phyloP scores from a whole-genome alignment of 2,888 invertebrate genomes.

The Neocrepidodera transversa region DNA sequence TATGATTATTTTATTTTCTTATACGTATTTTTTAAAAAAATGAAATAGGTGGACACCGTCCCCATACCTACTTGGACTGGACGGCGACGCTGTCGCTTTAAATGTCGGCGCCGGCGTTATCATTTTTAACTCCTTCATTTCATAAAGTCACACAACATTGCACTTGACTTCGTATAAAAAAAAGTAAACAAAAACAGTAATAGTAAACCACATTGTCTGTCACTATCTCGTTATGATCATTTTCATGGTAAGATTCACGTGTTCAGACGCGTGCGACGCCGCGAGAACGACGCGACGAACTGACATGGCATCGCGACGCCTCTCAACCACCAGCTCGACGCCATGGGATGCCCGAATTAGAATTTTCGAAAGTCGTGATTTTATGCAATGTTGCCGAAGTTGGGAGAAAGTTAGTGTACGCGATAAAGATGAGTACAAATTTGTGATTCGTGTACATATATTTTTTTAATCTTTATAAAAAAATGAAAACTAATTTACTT shows the following conservation, averaged over 20 bases:
- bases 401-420: background rate
- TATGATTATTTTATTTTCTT: too few relatives aligned
- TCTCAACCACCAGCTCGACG: slow-evolving; percentile 48
- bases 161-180: background rate
- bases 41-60: too few relatives aligned
- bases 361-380: slow-evolving; percentile 24
- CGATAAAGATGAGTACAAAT: too few relatives aligned
- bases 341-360: slow-evolving; percentile 51
- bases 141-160: background rate
- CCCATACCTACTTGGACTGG: slow-evolving; percentile 65
- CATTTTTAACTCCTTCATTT: slow-evolving; percentile 37
- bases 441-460: too few relatives aligned
- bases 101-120: slow-evolving; percentile 70
- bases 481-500: too few relatives aligned
- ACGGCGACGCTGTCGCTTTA: slow-evolving; percentile 78
- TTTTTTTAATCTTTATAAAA: too few relatives aligned
- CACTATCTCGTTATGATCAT: background rate
- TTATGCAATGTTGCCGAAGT: background rate
- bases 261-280: slow-evolving; percentile 36
- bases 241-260: slow-evolving; percentile 22
- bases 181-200: background rate
- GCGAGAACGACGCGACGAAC: slow-evolving; percentile 37
- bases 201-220: background rate
- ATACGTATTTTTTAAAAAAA: too few relatives aligned
- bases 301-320: slow-evolving; percentile 41